Evolutionary conservation across 2,888 invertebrate species (phyloP).

Genomic region (Tachina lurida): DNA sequence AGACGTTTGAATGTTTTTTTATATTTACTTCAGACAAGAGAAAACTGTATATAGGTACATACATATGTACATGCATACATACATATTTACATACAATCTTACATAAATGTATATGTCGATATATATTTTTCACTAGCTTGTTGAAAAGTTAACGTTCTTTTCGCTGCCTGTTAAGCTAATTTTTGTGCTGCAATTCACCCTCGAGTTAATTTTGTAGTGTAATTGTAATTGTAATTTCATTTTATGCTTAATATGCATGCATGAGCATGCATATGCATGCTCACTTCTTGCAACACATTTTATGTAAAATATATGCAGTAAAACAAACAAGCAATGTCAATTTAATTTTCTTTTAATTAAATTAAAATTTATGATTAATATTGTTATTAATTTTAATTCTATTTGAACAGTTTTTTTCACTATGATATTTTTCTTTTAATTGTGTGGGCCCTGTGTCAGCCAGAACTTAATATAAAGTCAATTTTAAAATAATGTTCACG

Average conservation of each 20-base stretch:
- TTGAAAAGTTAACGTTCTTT: slow-evolving; percentile 17
- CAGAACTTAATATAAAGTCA: slow-evolving; percentile 53
- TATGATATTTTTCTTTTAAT: slow-evolving; percentile 27
- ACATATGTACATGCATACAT: not conserved
- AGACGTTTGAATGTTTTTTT: not conserved
- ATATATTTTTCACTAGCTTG: not conserved
- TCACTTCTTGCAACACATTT: not conserved
- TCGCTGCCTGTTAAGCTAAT: slow-evolving; percentile 48
- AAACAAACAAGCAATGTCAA: slow-evolving; percentile 61
- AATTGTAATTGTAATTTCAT: slow-evolving; percentile 11
- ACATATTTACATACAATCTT: too few species aligned
- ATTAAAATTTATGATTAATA: slow-evolving; percentile 63
- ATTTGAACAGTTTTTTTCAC: slow-evolving; percentile 46
- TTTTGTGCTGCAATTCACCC: slow-evolving; percentile 34
- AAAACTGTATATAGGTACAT: slow-evolving; percentile 19
- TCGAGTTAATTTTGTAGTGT: slow-evolving; percentile 46
- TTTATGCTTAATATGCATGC: slow-evolving; percentile 45
- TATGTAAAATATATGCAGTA: not conserved
- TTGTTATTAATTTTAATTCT: slow-evolving; percentile 69
- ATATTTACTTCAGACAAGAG: not conserved
- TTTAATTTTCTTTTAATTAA: slow-evolving; percentile 63
- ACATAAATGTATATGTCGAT: too few species aligned
- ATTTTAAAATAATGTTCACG: slow-evolving; percentile 56
- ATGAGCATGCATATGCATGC: slow-evolving; percentile 35
- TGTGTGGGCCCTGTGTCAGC: not conserved